Percentiles rank a stretch among this genome's conserved stretches.
These are phyloP conservation scores for Phymatocera aterrima DNA, from an alignment of 2,888 invertebrate species.

Conservation along the genomic window DNA sequence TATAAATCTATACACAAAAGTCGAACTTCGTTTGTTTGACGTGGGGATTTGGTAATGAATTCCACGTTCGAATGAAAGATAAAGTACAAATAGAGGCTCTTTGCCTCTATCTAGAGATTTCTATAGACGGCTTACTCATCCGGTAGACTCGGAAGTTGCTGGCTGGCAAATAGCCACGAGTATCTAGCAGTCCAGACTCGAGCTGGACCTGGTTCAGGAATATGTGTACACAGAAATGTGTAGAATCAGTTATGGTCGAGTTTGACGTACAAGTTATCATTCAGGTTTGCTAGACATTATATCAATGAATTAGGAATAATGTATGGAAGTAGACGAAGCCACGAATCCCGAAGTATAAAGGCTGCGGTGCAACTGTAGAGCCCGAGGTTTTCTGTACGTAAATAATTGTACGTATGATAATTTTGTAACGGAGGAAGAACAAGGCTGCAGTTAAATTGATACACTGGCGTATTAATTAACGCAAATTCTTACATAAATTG, in stretches of 20 bases:
- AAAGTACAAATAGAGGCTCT: not conserved
- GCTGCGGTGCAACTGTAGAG: too few relatives aligned
- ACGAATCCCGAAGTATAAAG: not conserved
- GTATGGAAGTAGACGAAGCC: too few relatives aligned
- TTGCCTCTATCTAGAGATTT: constrained; percentile 13
- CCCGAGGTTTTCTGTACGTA: too few relatives aligned
- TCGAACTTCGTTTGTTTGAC: not conserved
- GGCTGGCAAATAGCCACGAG: constrained; percentile 28
- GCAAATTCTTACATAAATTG: constrained; percentile 18
- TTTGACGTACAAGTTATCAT: not conserved
- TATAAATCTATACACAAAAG: too few relatives aligned
- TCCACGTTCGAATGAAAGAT: not conserved
- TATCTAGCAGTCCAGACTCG: constrained; percentile 9
- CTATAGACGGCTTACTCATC: constrained; percentile 37
- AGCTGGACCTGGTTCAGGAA: constrained; percentile 12
- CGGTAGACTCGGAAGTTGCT: constrained; percentile 16
- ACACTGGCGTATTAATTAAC: not conserved
- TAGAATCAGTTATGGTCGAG: not conserved
- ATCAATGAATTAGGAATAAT: not conserved
- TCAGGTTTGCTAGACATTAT: not conserved
- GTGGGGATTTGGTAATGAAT: not conserved
- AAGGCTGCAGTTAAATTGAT: not conserved
- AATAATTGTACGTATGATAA: not conserved
- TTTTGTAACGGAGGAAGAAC: not conserved
- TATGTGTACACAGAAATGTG: constrained; percentile 4